Conservation (phyloP, 2,113 vertebrate genomes). For the Oenanthe oenanthe region DNA sequence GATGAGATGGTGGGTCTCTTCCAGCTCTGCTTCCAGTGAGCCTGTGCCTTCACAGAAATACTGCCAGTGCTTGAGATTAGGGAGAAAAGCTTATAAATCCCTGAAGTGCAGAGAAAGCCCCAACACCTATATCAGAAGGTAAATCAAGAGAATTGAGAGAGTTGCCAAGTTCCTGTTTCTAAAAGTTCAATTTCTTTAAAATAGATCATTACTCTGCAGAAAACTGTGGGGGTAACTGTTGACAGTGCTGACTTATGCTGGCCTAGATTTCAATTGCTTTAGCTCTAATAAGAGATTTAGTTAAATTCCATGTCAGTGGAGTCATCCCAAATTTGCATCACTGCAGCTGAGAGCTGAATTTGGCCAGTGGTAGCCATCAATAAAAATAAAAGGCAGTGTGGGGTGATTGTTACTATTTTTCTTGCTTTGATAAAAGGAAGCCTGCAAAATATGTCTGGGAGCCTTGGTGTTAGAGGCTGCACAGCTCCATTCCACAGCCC, state of each 20-base stretch:
- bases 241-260: constrained; percentile 46
- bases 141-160: constrained; percentile 25
- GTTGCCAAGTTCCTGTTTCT: constrained; percentile 11
- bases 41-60: not conserved
- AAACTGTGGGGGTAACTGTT: constrained; percentile 37
- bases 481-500: not conserved
- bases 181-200: constrained; percentile 15
- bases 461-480: not conserved
- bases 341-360: constrained; percentile 10
- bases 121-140: not conserved
- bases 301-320: constrained; percentile 40
- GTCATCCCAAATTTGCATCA: constrained; percentile 39
- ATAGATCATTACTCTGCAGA: constrained; percentile 50
- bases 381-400: not conserved
- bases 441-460: not conserved
- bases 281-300: constrained; percentile 42
- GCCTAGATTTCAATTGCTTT: constrained; percentile 45
- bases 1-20: not conserved
- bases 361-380: not conserved
- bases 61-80: not conserved
- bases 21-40: not conserved
- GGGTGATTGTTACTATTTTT: not conserved
- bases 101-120: not conserved
- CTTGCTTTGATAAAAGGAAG: not conserved
- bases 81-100: not conserved